Base-by-base conservation (phyloP, 2,888 invertebrate species). In the Acrocyrtus sp. region DNA sequence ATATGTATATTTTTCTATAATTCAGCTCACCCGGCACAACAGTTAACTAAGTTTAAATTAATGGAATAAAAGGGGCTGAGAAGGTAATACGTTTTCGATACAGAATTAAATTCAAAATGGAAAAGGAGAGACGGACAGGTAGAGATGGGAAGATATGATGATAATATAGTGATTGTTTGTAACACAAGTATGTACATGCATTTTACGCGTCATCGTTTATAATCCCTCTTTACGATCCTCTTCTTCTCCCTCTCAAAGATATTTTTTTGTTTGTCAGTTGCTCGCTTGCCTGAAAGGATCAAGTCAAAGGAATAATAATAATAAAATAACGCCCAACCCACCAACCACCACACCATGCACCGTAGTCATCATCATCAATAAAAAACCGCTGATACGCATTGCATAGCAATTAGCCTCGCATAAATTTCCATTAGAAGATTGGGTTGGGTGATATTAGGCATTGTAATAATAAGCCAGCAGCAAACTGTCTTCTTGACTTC, bases 391-490 rank as follows among this genome's bases (percentile, higher is more conserved):
- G 73, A 70, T 75, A 75, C 68, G 77, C 75, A 70, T 65, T 75
- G 77, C 77, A 77, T 77, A 75, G 77, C 77, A 77, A 77, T 77
- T 77, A 77, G 77, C 73, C 75, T 77, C 77, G 77, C 77, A 77
- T 77, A 77, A 77, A 77, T 77, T 77, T 77, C 77, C 77, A 77
- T 77, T 77, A 77, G 75, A 75, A 77, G 75, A 77, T 73, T 63
- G 73, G 77, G 70, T 60, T 70, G 77, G 75, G 73, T 65, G 75
- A 73, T 77, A 74, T 69, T 51, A 57, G 34, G 26, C 39, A 41
- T 72, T 53, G 56, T 69, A 62, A 70, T 72, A 72, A 72, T 72
- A 57, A 72, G 70, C 63, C 63, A 63, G 63, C 70, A 72, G 70
- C 70, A 34, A 72, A 62, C 61, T 62, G 62, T 63, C 70, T 56